These are phyloP conservation scores for Trilocha varians DNA, from an alignment of 2,888 invertebrate genomes.

Conservation along the genomic window DNA sequence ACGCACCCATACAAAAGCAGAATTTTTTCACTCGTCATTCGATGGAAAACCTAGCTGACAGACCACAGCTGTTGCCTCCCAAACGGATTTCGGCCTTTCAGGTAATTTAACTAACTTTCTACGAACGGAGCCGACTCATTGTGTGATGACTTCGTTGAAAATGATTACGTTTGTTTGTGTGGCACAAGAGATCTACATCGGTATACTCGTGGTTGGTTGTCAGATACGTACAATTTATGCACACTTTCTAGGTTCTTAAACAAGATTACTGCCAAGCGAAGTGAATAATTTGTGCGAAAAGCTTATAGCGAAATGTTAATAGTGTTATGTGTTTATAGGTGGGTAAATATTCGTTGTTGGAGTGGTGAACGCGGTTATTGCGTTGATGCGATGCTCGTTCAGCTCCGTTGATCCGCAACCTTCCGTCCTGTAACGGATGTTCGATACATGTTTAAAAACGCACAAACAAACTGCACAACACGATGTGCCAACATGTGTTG, in stretches of 20 bases:
- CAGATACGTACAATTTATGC: slow-evolving; percentile 22
- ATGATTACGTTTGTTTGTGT: slow-evolving; percentile 27
- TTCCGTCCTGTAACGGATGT: slow-evolving; percentile 65
- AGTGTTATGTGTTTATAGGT: slow-evolving; percentile 11
- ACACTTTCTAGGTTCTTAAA: slow-evolving; percentile 48
- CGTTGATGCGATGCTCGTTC: slow-evolving; percentile 48
- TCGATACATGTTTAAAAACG: slow-evolving; percentile 36
- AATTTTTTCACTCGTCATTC: slow-evolving; percentile 75
- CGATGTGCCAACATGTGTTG: slow-evolving; percentile 3
- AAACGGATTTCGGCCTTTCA: slow-evolving; percentile 71
- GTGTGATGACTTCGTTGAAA: slow-evolving; percentile 29
- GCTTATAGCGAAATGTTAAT: slow-evolving; percentile 34
- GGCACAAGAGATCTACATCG: slow-evolving; percentile 19
- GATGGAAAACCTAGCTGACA: slow-evolving; percentile 79
- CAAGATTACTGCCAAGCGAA: slow-evolving; percentile 46
- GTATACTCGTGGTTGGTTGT: slow-evolving; percentile 10
- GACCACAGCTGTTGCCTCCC: slow-evolving; percentile 63
- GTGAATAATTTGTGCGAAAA: slow-evolving; percentile 28
- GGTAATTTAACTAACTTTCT: slow-evolving; percentile 66
- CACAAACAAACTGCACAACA: neutral
- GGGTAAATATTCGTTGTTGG: slow-evolving; percentile 16
- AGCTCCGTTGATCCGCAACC: slow-evolving; percentile 65
- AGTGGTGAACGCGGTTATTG: slow-evolving; percentile 30
- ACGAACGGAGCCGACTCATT: slow-evolving; percentile 35
- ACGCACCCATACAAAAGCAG: slow-evolving; percentile 53